These are phyloP conservation scores for Cheilosia pagana DNA, from an alignment of 2,888 invertebrate genomes.

Conservation along the genomic window DNA sequence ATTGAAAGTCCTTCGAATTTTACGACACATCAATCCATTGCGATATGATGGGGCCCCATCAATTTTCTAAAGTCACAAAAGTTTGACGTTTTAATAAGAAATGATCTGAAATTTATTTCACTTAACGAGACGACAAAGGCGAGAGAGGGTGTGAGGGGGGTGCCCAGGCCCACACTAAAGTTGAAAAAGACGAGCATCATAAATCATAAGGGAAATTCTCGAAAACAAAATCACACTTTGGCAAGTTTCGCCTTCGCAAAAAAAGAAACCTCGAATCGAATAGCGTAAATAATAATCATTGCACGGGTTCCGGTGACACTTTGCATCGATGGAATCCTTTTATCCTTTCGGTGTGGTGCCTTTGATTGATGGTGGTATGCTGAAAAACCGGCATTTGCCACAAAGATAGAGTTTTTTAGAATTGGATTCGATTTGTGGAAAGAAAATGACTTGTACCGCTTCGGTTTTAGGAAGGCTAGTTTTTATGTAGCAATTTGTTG, in stretches of 20 bases:
- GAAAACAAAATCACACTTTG: conserved; percentile 10
- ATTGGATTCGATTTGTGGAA: no score
- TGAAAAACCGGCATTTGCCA: not conserved
- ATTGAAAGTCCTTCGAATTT: conserved; percentile 38
- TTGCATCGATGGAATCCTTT: conserved; percentile 11
- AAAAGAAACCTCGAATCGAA: conserved; percentile 21
- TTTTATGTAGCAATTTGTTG: no score
- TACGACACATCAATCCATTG: conserved; percentile 35
- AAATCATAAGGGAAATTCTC: conserved; percentile 18
- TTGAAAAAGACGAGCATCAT: conserved; percentile 31
- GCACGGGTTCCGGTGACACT: conserved; percentile 43
- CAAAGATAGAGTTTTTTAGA: not conserved
- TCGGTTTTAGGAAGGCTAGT: no score
- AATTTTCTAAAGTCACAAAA: conserved; percentile 37
- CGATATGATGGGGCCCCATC: conserved; percentile 20
- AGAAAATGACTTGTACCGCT: no score
- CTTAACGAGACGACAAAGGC: not conserved
- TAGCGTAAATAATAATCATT: conserved; percentile 43
- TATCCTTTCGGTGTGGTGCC: not conserved
- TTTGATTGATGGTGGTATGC: conserved; percentile 20
- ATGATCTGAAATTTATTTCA: conserved; percentile 49
- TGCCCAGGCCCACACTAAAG: conserved; percentile 11
- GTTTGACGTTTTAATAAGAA: conserved; percentile 61
- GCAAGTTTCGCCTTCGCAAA: not conserved
- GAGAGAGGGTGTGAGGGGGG: not conserved